Base-by-base conservation (phyloP, 2,888 invertebrate species). In the Parelbella ahira region DNA sequence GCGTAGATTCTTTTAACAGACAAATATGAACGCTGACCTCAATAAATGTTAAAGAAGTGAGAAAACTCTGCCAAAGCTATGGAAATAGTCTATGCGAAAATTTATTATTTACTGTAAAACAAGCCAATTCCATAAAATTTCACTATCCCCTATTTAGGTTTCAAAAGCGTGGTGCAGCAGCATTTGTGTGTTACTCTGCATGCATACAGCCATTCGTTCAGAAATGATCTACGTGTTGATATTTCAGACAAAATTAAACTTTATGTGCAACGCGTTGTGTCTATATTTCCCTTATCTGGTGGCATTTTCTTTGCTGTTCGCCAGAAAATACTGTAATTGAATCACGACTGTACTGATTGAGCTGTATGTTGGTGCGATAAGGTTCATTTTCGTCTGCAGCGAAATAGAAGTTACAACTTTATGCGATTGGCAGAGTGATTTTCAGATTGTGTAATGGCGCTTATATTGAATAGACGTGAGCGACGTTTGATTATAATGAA, bases 111-210 rank as follows among this genome's bases (percentile, higher is more conserved):
- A n/a, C n/a, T n/a, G n/a, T 4, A 10, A 24, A 8, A 13, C 4
- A 2, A 41, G 25, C 39, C 32, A 7, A 7, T 33, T 41, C 41
- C 41, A 41, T 41, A 41, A 6, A 1, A 27, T 27, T 15, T 10
- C 7, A 13, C 33, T 10, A 38, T 53, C 60, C 64, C 64, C 72
- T 66, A 72, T 72, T 80, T 73, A 70, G 67, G 62, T 66, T 63
- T 77, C 73, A 73, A 79, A 79, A 83, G 76, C 79, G 67, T 73
- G 71, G 75, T 76, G 80, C 77, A 78, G 71, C 73, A 75, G 79
- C 74, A 77, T 75, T 74, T 75, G 71, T 76, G 70, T 74, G 69
- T 73, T 62, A 63, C 68, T 71, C 66, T 77, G 76, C 75, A 71
- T 81, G 76, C 79, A 78, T 73, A 68, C 61, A 60, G 62, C 59